Conservation (phyloP, 2,113 vertebrate species). For the Thryonomys swinderianus region DNA sequence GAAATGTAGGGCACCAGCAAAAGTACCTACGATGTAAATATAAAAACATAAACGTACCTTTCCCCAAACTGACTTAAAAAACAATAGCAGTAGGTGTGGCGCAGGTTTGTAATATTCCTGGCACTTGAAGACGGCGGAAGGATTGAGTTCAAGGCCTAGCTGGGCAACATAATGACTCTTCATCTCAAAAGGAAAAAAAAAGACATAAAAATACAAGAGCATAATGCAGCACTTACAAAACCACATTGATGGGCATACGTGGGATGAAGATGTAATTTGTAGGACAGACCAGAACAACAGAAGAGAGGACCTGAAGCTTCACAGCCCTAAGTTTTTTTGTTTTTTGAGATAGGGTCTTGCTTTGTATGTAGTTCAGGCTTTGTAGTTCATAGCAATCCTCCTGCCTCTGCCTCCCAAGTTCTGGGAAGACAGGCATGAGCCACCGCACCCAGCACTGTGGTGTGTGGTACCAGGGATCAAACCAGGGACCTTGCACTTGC, state of each 20-base stretch:
- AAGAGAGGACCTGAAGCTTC: not conserved
- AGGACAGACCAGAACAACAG: not conserved
- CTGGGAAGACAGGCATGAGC: too few species aligned
- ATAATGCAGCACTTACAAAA: not conserved
- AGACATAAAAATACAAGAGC: not conserved
- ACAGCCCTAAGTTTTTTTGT: not conserved
- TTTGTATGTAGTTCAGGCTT: too few species aligned
- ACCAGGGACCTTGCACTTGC: too few species aligned
- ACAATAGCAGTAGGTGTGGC: not conserved
- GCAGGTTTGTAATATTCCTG: not conserved
- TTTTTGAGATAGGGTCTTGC: too few species aligned
- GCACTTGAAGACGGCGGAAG: not conserved
- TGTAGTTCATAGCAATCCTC: too few species aligned
- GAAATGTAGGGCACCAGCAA: not conserved
- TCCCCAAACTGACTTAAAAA: not conserved
- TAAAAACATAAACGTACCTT: not conserved
- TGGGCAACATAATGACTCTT: not conserved
- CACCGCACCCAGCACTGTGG: too few species aligned
- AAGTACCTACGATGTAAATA: not conserved
- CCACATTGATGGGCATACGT: too few species aligned
- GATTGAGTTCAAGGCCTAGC: not conserved
- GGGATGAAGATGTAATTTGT: not conserved
- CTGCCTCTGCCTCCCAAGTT: too few species aligned
- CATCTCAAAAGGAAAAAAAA: not conserved
- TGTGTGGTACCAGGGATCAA: too few species aligned